Conservation (phyloP, 2,113 vertebrate genomes). For the Tetrao urogallus region DNA sequence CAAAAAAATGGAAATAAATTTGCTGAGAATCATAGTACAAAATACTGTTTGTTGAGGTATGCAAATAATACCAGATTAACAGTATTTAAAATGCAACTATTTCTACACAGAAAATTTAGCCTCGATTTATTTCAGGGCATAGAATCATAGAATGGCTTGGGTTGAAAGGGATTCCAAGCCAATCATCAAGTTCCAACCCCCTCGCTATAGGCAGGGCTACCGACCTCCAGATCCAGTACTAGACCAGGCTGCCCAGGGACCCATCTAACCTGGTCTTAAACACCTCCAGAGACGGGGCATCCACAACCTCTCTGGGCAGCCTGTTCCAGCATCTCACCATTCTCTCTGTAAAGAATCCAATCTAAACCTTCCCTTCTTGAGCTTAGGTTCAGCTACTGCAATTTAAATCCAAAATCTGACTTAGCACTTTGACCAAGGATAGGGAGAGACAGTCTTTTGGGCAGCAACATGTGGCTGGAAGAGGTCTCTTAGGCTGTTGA, state of each 20-base stretch:
- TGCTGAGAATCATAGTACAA: neutral
- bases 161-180: too few relatives aligned
- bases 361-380: too few relatives aligned
- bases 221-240: too few relatives aligned
- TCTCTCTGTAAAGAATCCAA: too few relatives aligned
- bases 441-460: neutral
- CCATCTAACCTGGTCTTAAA: too few relatives aligned
- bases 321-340: too few relatives aligned
- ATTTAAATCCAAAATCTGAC: neutral
- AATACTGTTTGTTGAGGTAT: neutral
- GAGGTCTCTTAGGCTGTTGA: neutral
- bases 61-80: neutral
- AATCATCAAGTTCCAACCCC: too few relatives aligned
- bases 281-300: too few relatives aligned
- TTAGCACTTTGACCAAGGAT: fast-evolving
- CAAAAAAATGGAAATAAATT: neutral
- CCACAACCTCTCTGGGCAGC: too few relatives aligned
- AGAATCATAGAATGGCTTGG: too few relatives aligned
- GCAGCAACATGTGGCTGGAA: neutral
- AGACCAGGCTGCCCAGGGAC: too few relatives aligned
- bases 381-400: neutral
- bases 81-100: neutral
- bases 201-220: too few relatives aligned
- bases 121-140: neutral
- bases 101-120: neutral